A percentile compares a stretch with the other conserved stretches of the same genome.
phyloP scores from a whole-genome alignment of 2,888 invertebrate species.

The Aspidiotus rigidus region DNA sequence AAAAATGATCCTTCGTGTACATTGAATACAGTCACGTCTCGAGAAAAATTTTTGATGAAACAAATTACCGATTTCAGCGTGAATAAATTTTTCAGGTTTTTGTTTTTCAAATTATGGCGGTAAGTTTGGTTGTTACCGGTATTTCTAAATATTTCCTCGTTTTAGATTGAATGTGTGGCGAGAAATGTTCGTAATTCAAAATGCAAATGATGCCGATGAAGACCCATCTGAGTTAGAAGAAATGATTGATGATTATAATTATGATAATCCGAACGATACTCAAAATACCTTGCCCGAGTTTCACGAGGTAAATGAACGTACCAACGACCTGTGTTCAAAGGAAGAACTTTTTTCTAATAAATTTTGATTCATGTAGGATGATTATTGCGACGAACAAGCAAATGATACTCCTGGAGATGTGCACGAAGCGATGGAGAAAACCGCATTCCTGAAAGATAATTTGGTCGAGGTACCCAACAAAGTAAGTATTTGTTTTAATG shows the following conservation, averaged over 20 bases:
- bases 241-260: constrained; percentile 21
- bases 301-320: constrained; percentile 10
- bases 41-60: constrained; percentile 20
- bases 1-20: not conserved
- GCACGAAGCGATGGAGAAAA: constrained; percentile 20
- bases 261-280: constrained; percentile 21
- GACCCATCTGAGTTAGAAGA: constrained; percentile 23
- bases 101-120: not conserved
- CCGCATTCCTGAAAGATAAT: constrained; percentile 28
- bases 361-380: constrained; percentile 5
- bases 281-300: constrained; percentile 15
- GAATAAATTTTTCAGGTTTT: constrained; percentile 23
- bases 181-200: constrained; percentile 16
- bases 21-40: not conserved
- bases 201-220: constrained; percentile 7
- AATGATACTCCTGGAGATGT: constrained; percentile 10
- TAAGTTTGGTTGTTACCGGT: not conserved
- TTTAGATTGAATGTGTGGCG: constrained; percentile 14
- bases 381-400: constrained; percentile 16
- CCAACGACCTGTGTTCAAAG: not conserved
- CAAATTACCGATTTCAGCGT: constrained; percentile 21
- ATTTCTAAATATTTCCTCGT: not conserved
- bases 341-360: not conserved
- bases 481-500: constrained; percentile 12
- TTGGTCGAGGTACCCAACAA: constrained; percentile 28